A percentile compares a stretch with the other conserved stretches of the same genome.
These are phyloP conservation scores for Harpagus bidentatus DNA, from an alignment of 2,113 vertebrate genomes.

Conservation along the genomic window DNA sequence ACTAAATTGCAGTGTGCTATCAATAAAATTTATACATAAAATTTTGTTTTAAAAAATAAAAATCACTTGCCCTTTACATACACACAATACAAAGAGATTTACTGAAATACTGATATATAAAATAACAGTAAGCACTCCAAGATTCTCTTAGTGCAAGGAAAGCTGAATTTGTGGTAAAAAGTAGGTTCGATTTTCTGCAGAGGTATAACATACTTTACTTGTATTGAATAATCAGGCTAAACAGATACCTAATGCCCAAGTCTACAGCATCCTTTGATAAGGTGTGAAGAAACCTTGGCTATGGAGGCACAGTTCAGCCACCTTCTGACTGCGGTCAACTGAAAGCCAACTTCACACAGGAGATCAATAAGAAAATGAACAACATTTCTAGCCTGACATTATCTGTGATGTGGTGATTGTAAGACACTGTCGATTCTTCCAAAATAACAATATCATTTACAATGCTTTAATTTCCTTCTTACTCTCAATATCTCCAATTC, in stretches of 20 bases:
- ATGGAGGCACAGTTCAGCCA: background rate
- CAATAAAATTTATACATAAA: background rate
- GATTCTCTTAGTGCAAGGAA: background rate
- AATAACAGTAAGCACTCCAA: background rate
- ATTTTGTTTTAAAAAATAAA: background rate
- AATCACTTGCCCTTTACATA: background rate
- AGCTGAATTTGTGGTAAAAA: background rate
- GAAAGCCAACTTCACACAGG: background rate
- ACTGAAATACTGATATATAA: background rate
- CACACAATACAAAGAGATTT: background rate
- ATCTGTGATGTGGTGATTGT: background rate
- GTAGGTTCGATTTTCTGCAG: background rate
- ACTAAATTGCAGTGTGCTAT: background rate
- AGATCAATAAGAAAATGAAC: background rate
- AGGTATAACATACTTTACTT: background rate
- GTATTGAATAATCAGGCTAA: background rate
- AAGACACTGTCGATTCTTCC: background rate
- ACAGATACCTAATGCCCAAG: background rate
- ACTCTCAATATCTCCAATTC: background rate
- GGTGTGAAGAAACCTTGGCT: background rate
- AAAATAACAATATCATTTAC: background rate
- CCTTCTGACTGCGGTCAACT: background rate
- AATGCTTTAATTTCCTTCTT: background rate
- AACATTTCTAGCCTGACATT: background rate
- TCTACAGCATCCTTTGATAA: background rate